A percentile compares a stretch with the other conserved stretches of the same genome.
These are phyloP conservation scores for Drosophila tristis DNA, from an alignment of 1,140 invertebrate genomes.

Conservation along the genomic window DNA sequence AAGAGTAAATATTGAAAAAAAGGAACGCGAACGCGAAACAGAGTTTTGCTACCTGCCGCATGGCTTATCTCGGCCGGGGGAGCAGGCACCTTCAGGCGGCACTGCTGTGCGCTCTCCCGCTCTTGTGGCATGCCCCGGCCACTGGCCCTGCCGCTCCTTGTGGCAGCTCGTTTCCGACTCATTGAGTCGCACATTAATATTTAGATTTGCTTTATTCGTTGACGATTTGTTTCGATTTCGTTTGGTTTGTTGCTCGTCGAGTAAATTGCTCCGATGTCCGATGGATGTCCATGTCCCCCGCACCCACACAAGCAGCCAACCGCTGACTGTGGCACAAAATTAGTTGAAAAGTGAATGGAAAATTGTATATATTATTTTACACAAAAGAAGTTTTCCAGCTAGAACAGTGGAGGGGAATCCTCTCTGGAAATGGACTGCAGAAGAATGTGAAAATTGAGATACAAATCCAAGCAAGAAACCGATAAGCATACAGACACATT, in stretches of 20 bases:
- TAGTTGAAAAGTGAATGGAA: too few relatives aligned
- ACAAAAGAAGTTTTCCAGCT: too few relatives aligned
- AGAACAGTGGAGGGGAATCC: too few relatives aligned
- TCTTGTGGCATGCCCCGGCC: background rate
- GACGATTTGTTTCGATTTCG: conserved; percentile 76
- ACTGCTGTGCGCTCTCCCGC: conserved; percentile 1
- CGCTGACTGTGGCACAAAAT: conserved; percentile 9
- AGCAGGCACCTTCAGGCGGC: conserved; percentile 10
- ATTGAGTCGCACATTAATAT: conserved; percentile 76
- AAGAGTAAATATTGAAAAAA: conserved; percentile 56
- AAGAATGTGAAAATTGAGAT: too few relatives aligned
- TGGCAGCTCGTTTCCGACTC: conserved; percentile 61
- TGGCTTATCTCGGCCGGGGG: conserved; percentile 47
- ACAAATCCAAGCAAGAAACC: too few relatives aligned
- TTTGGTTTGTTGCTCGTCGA: conserved; percentile 34
- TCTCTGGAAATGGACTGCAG: too few relatives aligned
- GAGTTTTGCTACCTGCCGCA: conserved; percentile 47
- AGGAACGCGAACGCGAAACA: conserved; percentile 21
- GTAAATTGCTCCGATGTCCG: conserved; percentile 37
- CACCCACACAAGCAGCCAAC: background rate
- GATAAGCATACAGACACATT: too few relatives aligned
- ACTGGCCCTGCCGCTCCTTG: background rate
- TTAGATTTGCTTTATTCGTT: conserved; percentile 78
- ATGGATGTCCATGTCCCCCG: background rate
- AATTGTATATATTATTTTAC: too few relatives aligned